phyloP scores from a whole-genome alignment of 1,140 invertebrate genomes.

The Cataglyphis hispanica region DNA sequence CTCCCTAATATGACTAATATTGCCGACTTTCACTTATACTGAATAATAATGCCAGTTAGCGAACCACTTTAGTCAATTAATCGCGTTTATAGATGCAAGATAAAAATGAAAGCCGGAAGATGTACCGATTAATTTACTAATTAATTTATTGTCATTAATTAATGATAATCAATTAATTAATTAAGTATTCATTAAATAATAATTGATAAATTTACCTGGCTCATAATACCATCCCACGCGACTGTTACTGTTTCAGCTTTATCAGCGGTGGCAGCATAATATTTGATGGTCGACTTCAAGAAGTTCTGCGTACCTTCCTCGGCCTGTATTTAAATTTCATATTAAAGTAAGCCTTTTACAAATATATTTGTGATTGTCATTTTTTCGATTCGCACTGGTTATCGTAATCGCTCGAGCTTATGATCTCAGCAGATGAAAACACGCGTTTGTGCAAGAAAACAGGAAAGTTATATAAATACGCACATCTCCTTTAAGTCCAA shows the following conservation, averaged over 20 bases:
- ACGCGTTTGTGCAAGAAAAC: not conserved
- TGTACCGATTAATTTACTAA: constrained; percentile 20
- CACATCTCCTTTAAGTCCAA: constrained; percentile 90
- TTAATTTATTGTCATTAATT: not conserved
- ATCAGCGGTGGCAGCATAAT: constrained; percentile 86
- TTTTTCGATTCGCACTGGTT: not conserved
- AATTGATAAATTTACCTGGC: constrained; percentile 81
- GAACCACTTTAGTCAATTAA: constrained; percentile 29
- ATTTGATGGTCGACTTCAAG: constrained; percentile 87
- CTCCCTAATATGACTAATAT: constrained; percentile 5
- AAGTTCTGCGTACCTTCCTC: constrained; percentile 87
- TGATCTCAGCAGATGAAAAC: not conserved
- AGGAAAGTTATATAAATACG: constrained; percentile 73
- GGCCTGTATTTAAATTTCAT: constrained; percentile 82
- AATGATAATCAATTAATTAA: too few species aligned
- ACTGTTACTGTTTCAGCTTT: constrained; percentile 88
- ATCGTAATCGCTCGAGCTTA: not conserved
- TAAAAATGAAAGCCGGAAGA: constrained; percentile 31
- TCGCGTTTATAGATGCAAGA: constrained; percentile 1
- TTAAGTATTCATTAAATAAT: not conserved
- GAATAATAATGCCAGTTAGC: constrained; percentile 7
- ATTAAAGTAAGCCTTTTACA: constrained; percentile 44
- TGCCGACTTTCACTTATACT: constrained; percentile 30
- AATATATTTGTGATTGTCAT: not conserved
- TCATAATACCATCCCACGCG: constrained; percentile 90